Evolutionary conservation across 2,113 vertebrate species (phyloP), one percentile per base, ranked within the genome.

Genomic region (Leiothrix lutea): DNA sequence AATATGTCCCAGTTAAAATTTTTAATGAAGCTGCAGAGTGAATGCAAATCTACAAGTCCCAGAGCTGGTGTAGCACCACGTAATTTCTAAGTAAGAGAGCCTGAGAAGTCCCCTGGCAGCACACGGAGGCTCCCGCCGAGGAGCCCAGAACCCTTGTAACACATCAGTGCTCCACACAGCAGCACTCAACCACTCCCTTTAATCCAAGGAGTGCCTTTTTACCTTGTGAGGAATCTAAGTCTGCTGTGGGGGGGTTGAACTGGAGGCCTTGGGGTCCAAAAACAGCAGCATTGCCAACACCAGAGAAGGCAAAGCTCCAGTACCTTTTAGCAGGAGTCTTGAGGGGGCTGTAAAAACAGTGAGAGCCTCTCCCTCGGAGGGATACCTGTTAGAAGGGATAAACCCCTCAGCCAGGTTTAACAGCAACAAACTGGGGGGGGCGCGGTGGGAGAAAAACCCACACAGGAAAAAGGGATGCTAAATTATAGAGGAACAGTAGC

Each of bases 1-100:
- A 97, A 97, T 95, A 95, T 91, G 96, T 96, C 91, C 91, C 92
- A 92, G 90, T 96, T 97, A 95, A 95, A 96, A 94, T 82, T 95
- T 94, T 96, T 95, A 96, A 96, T 96, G 94, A 97, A 95, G 96
- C 87, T 88, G 86, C 75, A 73, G 80, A 93, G 60, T 91, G 95
- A 97, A 95, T 96, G 95, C 87, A 97, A 96, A 96, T 96, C 90
- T 88, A 79, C 91, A 93, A 95, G 91, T 91, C 91, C 94, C 95
- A 93, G 82, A 90, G 93, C 94, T 95, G 80, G 88, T 86, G 72
- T 88, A 86, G 88, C 90, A 88, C 88, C 86, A 92, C 80, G 53
- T 95, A 93, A 88, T 96, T 92, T 58, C 65, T 23, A 58, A 95
- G 82, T 42, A 81, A 12, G 69, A 51, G 65, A 26, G 92, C 67